A percentile compares a stretch with the other conserved stretches of the same genome.
Evolutionary conservation across 2,113 vertebrate genomes (phyloP).

Genomic region (Electrona antarctica): DNA sequence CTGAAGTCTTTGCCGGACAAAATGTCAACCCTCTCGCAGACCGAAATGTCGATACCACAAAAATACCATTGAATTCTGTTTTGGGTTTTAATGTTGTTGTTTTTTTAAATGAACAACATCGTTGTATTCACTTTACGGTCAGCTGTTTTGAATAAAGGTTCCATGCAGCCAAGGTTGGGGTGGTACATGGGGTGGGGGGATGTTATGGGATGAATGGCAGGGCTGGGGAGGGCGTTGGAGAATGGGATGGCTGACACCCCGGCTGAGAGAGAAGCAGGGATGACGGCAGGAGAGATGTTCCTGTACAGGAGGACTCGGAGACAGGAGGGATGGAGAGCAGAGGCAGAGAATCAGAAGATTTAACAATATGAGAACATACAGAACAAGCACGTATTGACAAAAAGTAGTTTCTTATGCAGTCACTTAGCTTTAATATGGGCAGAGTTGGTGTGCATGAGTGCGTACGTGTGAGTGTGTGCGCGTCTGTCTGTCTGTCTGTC

Average conservation of each 20-base stretch:
- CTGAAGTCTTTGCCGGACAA: too few species aligned
- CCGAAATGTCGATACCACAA: neutral
- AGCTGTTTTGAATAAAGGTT: too few species aligned
- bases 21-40: too few species aligned
- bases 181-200: slow-evolving; percentile 13
- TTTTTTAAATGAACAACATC: too few species aligned
- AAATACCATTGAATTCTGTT: slow-evolving; percentile 1
- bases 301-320: neutral
- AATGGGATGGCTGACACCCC: slow-evolving; percentile 33
- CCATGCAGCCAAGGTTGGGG: neutral
- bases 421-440: too few species aligned
- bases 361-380: neutral
- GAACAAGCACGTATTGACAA: neutral
- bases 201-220: slow-evolving; percentile 16
- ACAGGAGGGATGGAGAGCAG: neutral
- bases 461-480: too few species aligned
- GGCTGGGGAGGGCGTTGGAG: slow-evolving; percentile 23
- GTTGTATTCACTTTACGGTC: too few species aligned
- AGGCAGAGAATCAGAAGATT: neutral
- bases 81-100: too few species aligned
- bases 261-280: slow-evolving; percentile 21
- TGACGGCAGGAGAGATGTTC: neutral
- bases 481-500: too few species aligned
- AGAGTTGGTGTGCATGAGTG: too few species aligned
- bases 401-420: neutral